Evolutionary conservation across 2,797 vertebrate species (phyloP).

Genomic region (Molossus alvarezi): DNA sequence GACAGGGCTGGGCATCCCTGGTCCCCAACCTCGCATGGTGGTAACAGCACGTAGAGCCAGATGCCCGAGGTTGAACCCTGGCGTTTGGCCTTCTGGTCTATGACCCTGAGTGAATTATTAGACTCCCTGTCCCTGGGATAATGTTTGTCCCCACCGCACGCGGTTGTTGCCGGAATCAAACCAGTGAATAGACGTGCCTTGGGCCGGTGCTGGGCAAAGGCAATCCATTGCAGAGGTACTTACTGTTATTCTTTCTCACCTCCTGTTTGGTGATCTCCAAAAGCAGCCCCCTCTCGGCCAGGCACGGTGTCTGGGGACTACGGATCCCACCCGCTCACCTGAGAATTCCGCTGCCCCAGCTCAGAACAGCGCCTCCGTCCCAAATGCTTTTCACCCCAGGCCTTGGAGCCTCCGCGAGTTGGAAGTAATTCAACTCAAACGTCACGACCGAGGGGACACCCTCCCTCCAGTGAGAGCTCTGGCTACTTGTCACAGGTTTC

Average conservation of each 20-base stretch:
- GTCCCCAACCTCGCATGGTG: background rate
- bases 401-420: accelerated
- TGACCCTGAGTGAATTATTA: background rate
- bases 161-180: background rate
- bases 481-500: background rate
- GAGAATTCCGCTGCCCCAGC: too few relatives aligned
- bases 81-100: background rate
- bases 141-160: too few relatives aligned
- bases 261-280: background rate
- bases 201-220: accelerated
- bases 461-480: background rate
- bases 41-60: background rate
- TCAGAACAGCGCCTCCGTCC: accelerated
- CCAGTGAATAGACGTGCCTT: too few relatives aligned
- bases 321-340: accelerated
- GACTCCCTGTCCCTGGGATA: background rate
- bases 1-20: accelerated
- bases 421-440: background rate
- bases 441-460: background rate
- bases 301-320: background rate
- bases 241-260: background rate
- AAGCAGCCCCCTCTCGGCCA: background rate
- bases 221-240: accelerated
- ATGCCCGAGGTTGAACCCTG: background rate
- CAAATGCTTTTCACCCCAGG: background rate